Evolutionary conservation across 2,113 vertebrate genomes (phyloP).

Genomic region (Anhinga rufa): DNA sequence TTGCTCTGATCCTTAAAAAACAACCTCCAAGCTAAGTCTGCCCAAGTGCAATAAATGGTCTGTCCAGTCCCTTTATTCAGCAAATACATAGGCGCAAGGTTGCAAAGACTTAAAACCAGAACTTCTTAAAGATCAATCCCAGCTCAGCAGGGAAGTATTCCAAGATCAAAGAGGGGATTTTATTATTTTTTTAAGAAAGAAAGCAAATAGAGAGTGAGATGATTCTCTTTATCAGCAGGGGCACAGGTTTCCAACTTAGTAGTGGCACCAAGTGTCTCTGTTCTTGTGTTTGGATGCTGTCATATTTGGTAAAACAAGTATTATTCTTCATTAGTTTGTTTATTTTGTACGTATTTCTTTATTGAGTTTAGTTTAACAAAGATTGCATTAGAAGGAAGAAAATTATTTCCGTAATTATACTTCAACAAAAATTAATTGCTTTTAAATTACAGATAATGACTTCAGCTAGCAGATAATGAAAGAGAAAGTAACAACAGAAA

Average conservation of each 20-base stretch:
- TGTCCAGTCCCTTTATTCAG: neutral
- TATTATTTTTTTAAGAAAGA: neutral
- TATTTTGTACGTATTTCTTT: neutral
- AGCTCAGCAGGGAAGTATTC: neutral
- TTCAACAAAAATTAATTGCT: conserved; percentile 42
- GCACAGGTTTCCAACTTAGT: neutral
- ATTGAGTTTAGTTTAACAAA: neutral
- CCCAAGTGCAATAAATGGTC: neutral
- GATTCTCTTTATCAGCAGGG: neutral
- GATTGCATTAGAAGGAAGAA: neutral
- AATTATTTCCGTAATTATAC: conserved; percentile 3
- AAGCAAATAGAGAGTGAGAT: neutral
- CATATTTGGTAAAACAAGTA: neutral
- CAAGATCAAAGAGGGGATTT: conserved; percentile 17
- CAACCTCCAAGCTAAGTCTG: neutral
- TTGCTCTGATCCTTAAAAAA: neutral
- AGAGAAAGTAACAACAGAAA: neutral
- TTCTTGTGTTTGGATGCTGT: neutral
- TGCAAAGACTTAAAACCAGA: neutral
- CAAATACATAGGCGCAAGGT: neutral
- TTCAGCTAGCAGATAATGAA: conserved; percentile 22
- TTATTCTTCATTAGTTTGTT: conserved; percentile 5
- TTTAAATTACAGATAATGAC: conserved; percentile 3
- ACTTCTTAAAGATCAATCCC: neutral
- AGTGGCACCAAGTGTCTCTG: neutral